These are phyloP conservation scores for Eciton burchellii DNA, from an alignment of 1,140 invertebrate genomes.

Conservation along the genomic window DNA sequence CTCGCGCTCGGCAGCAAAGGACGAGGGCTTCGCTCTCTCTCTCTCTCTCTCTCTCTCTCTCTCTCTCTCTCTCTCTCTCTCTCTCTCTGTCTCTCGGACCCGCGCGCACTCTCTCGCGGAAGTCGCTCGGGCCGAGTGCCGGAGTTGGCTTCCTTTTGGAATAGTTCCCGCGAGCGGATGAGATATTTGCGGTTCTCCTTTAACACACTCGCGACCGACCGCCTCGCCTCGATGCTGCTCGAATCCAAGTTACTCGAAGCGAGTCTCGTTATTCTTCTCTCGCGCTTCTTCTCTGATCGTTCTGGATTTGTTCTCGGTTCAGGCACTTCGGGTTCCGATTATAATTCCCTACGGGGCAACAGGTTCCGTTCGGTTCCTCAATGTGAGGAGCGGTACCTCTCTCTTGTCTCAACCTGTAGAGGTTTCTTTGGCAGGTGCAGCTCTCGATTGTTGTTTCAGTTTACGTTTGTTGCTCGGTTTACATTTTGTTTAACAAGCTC, in stretches of 20 bases:
- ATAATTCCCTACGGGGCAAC: too few species aligned
- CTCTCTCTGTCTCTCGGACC: too few species aligned
- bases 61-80: too few species aligned
- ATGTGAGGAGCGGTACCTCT: too few species aligned
- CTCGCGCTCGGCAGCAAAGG: not conserved
- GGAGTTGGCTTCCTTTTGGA: not conserved
- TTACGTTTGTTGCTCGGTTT: too few species aligned
- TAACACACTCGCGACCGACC: not conserved
- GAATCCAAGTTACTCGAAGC: not conserved
- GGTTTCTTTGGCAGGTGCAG: too few species aligned
- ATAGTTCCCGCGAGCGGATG: not conserved
- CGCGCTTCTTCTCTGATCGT: not conserved
- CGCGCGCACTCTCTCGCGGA: conserved; percentile 1
- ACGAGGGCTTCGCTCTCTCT: not conserved
- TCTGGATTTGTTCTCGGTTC: not conserved
- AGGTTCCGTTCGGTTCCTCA: too few species aligned
- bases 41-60: too few species aligned
- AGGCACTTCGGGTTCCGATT: conserved; percentile 14
- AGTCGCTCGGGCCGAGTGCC: not conserved
- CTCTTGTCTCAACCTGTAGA: too few species aligned
- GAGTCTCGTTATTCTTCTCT: not conserved
- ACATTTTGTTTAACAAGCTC: conserved; percentile 15
- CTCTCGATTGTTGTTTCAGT: too few species aligned
- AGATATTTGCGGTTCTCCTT: conserved; percentile 12
- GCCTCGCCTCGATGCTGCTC: not conserved